phyloP scores from a whole-genome alignment of 2,797 vertebrate genomes.

The Sebastes matsubarae region DNA sequence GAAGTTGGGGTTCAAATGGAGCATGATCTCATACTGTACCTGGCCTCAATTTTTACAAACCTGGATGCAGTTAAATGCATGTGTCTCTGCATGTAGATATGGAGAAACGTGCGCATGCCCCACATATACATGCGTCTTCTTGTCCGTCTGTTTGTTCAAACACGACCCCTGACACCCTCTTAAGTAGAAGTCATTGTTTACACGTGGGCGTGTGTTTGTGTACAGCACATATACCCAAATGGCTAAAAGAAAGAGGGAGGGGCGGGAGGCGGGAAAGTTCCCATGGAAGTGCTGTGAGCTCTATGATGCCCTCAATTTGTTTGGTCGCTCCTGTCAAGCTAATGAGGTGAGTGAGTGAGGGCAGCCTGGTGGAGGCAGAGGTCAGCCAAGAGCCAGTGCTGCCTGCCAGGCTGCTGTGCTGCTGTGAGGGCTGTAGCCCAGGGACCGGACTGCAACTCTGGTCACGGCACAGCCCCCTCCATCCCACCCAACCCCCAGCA shows the following conservation, averaged over 20 bases:
- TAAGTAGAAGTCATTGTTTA: constrained; percentile 56
- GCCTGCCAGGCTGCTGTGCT: constrained; percentile 72
- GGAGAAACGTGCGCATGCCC: not conserved
- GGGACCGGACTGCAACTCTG: constrained; percentile 35
- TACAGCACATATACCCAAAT: constrained; percentile 30
- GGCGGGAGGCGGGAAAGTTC: constrained; percentile 39
- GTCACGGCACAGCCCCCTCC: constrained; percentile 34
- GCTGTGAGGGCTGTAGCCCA: constrained; percentile 40
- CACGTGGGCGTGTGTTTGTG: constrained; percentile 60
- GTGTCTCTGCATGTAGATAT: not conserved
- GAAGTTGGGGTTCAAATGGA: not conserved
- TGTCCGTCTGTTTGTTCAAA: constrained; percentile 37
- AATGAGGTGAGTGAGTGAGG: constrained; percentile 81
- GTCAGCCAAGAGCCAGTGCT: constrained; percentile 76
- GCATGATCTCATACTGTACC: constrained; percentile 24
- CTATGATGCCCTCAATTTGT: constrained; percentile 69
- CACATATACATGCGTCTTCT: not conserved
- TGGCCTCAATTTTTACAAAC: constrained; percentile 12
- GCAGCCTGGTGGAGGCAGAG: constrained; percentile 69
- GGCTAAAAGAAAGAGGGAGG: constrained; percentile 10
- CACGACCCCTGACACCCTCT: constrained; percentile 39
- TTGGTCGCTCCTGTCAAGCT: constrained; percentile 77
- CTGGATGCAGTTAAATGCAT: constrained; percentile 14
- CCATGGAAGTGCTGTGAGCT: constrained; percentile 64
- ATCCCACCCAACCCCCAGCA: constrained; percentile 14